Percentiles rank a stretch among this genome's conserved stretches.
Conservation (phyloP, 2,113 vertebrate genomes). For the Pteronura brasiliensis region DNA sequence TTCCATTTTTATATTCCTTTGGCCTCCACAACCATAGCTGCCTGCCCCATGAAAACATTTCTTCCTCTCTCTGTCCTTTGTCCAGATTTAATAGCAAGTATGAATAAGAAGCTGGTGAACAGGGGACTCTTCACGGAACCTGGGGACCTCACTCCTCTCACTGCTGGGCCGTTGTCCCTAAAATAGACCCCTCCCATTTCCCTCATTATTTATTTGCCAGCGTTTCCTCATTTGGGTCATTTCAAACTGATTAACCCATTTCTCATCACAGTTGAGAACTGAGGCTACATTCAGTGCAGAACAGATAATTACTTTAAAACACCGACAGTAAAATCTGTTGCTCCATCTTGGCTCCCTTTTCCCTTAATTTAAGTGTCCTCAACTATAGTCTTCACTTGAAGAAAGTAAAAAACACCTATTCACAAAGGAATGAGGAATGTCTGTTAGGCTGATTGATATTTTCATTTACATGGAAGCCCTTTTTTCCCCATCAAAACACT, state of each 20-base stretch:
- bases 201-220: background rate
- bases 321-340: background rate
- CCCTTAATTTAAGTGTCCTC: background rate
- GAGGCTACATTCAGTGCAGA: background rate
- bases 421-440: constrained; percentile 5
- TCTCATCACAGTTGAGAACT: constrained; percentile 11
- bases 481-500: background rate
- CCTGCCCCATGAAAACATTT: background rate
- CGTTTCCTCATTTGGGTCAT: background rate
- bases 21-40: background rate
- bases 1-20: constrained; percentile 35
- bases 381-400: background rate
- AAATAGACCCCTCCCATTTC: background rate
- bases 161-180: background rate
- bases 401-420: constrained; percentile 20
- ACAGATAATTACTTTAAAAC: background rate
- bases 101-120: background rate
- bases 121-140: background rate
- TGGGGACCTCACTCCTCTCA: background rate
- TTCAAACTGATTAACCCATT: constrained; percentile 7
- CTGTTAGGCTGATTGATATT: constrained; percentile 13
- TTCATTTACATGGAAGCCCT: background rate
- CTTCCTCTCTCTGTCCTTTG: background rate
- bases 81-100: background rate
- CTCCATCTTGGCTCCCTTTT: background rate